Conservation (phyloP, 1,140 invertebrate genomes). For the Drosophila mojavensis region DNA sequence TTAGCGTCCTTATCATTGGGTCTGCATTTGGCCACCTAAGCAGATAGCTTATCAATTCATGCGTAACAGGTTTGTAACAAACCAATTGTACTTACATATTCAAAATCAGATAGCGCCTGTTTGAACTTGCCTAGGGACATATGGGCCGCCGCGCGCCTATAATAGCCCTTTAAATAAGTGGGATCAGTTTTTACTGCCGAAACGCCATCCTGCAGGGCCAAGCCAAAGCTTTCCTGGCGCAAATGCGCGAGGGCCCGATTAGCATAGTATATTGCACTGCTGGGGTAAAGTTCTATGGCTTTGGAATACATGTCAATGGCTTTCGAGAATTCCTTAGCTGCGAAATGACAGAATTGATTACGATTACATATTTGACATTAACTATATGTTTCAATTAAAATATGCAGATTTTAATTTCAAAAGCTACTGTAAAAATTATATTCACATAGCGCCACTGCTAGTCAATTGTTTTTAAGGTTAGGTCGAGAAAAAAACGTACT, state of each 20-base stretch:
- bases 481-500: slow-evolving; percentile 48
- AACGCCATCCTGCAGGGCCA: slow-evolving; percentile 95
- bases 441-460: slow-evolving; percentile 44
- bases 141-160: slow-evolving; percentile 96
- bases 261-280: slow-evolving; percentile 93
- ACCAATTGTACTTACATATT: slow-evolving; percentile 89
- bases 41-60: slow-evolving; percentile 23
- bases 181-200: slow-evolving; percentile 95
- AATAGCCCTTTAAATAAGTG: slow-evolving; percentile 96
- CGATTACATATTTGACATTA: background rate
- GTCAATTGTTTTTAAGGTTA: slow-evolving; percentile 58
- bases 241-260: slow-evolving; percentile 98
- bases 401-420: background rate
- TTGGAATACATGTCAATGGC: slow-evolving; percentile 96
- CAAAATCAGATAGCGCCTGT: slow-evolving; percentile 97
- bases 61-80: slow-evolving; percentile 1
- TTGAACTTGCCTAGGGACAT: slow-evolving; percentile 99
- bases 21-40: slow-evolving; percentile 89
- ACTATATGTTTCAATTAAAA: background rate
- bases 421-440: slow-evolving; percentile 47
- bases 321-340: slow-evolving; percentile 95
- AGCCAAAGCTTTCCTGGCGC: slow-evolving; percentile 96
- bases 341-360: slow-evolving; percentile 2
- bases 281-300: slow-evolving; percentile 95
- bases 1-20: slow-evolving; percentile 98